Percentiles rank a stretch among this genome's conserved stretches.
Evolutionary conservation across 2,797 vertebrate genomes (phyloP).

Genomic region (Spea hammondii): DNA sequence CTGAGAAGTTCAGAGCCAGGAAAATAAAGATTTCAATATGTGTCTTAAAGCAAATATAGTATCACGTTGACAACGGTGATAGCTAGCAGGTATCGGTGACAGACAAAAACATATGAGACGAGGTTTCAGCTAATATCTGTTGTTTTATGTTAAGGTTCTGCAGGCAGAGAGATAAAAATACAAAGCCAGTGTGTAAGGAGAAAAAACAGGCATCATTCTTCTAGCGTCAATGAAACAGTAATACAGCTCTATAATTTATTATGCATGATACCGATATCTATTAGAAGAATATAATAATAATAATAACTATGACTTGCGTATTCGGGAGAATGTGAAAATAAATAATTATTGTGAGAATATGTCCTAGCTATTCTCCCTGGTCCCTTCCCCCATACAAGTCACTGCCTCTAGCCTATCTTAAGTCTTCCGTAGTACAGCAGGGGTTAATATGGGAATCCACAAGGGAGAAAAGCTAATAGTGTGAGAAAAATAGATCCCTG

Average conservation of each 20-base stretch:
- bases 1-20: constrained; percentile 24
- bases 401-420: too few species aligned
- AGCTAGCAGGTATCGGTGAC: constrained; percentile 33
- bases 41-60: constrained; percentile 26
- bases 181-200: not conserved
- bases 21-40: constrained; percentile 18
- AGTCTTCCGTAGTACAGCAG: too few species aligned
- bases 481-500: too few species aligned
- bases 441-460: too few species aligned
- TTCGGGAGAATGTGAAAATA: too few species aligned
- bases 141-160: not conserved
- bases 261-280: not conserved
- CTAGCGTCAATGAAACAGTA: not conserved
- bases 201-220: not conserved
- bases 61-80: constrained; percentile 11
- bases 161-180: constrained; percentile 8
- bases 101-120: constrained; percentile 24
- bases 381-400: too few species aligned
- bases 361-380: too few species aligned
- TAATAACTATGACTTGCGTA: too few species aligned
- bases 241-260: not conserved
- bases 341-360: too few species aligned
- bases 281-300: too few species aligned
- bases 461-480: too few species aligned
- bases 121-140: not conserved